phyloP scores from a whole-genome alignment of 2,797 vertebrate genomes.

The Danio choprae region DNA sequence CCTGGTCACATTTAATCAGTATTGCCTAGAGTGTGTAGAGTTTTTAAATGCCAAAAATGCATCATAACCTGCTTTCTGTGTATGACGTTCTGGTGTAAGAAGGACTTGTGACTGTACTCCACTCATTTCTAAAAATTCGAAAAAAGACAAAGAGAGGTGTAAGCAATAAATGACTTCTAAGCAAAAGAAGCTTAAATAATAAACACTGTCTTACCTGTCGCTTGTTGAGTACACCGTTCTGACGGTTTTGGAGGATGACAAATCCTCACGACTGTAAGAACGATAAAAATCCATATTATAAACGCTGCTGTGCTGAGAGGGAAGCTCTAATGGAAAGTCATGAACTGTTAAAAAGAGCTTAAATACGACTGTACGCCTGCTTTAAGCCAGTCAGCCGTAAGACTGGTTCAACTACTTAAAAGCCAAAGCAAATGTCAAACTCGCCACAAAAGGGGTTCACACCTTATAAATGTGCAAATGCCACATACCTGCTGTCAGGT shows the following conservation, averaged over 20 bases:
- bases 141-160: neutral
- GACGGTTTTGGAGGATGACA: constrained; percentile 58
- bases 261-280: constrained; percentile 64
- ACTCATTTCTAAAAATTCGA: constrained; percentile 42
- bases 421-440: constrained; percentile 52
- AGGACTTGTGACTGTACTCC: constrained; percentile 30
- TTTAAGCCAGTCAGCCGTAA: constrained; percentile 71
- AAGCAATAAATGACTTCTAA: neutral
- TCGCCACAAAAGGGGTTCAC: constrained; percentile 27
- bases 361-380: constrained; percentile 69
- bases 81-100: constrained; percentile 50
- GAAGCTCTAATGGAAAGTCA: constrained; percentile 4
- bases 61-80: constrained; percentile 50
- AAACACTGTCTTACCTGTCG: constrained; percentile 42
- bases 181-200: neutral
- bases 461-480: constrained; percentile 35
- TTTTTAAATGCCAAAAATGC: neutral
- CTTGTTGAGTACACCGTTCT: constrained; percentile 63
- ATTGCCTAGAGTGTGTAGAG: neutral
- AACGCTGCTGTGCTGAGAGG: constrained; percentile 8
- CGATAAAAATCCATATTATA: constrained; percentile 50
- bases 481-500: constrained; percentile 66
- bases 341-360: constrained; percentile 4
- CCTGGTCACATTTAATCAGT: neutral
- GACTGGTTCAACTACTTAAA: constrained; percentile 65